phyloP scores from a whole-genome alignment of 2,797 vertebrate genomes.

The Channa striata region DNA sequence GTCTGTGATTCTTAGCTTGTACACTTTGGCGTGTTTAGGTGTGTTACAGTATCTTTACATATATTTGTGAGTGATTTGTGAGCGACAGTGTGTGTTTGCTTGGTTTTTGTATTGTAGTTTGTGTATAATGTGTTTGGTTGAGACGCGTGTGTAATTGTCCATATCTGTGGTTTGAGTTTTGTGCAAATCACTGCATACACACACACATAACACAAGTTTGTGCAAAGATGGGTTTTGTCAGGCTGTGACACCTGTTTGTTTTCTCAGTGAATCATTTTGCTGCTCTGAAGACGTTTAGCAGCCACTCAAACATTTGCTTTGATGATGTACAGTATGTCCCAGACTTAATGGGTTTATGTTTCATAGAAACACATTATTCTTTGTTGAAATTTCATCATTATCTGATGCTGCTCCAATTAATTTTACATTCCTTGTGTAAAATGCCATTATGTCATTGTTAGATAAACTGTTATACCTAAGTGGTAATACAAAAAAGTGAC shows the following conservation, averaged over 20 bases:
- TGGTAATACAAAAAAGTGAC: slow-evolving; percentile 9
- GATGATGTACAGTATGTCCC: slow-evolving; percentile 44
- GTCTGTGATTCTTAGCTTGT: slow-evolving; percentile 32
- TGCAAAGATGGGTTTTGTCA: slow-evolving; percentile 17
- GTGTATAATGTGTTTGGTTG: not conserved
- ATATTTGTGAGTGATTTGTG: slow-evolving; percentile 1
- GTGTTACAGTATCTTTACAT: slow-evolving; percentile 10
- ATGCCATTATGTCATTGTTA: slow-evolving; percentile 15
- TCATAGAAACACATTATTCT: slow-evolving; percentile 29
- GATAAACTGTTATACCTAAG: no score
- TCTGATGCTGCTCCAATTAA: slow-evolving; percentile 17
- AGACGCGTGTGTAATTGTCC: not conserved
- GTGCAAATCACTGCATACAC: slow-evolving; percentile 5
- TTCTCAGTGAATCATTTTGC: slow-evolving; percentile 54
- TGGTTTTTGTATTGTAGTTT: not conserved
- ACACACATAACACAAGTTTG: not conserved
- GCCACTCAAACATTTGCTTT: slow-evolving; percentile 43
- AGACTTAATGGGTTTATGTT: slow-evolving; percentile 13
- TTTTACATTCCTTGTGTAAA: slow-evolving; percentile 9
- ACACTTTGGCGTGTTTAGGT: slow-evolving; percentile 4
- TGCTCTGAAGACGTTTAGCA: slow-evolving; percentile 37
- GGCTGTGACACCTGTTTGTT: slow-evolving; percentile 58
- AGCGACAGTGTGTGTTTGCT: not conserved
- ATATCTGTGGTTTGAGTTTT: slow-evolving; percentile 13
- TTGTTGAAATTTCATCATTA: slow-evolving; percentile 24